Evolutionary conservation across 2,797 vertebrate genomes (phyloP).

Genomic region (Dipus sagitta): DNA sequence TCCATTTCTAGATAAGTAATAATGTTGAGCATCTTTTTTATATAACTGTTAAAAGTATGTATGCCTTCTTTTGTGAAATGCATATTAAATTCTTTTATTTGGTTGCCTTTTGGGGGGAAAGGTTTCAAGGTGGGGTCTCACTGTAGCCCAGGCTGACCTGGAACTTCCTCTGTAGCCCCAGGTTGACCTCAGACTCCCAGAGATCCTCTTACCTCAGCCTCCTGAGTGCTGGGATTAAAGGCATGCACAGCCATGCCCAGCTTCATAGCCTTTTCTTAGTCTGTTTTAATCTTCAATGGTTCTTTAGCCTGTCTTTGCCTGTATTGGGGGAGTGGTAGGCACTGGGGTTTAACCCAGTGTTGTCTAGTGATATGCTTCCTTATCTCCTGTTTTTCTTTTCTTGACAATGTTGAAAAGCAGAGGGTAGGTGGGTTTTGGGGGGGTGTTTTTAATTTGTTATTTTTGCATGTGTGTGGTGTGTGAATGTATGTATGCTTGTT

Average conservation of each 20-base stretch:
- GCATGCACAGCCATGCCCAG: too few relatives aligned
- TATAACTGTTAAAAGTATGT: neutral
- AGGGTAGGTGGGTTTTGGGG: neutral
- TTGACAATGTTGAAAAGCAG: conserved; percentile 31
- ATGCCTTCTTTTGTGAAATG: conserved; percentile 12
- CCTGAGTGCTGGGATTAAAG: too few relatives aligned
- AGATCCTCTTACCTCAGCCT: too few relatives aligned
- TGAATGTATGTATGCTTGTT: too few relatives aligned
- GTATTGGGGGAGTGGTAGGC: neutral
- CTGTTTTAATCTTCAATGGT: conserved; percentile 36
- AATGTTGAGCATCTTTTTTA: neutral
- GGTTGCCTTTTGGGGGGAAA: neutral
- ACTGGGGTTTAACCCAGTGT: neutral
- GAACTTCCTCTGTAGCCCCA: too few relatives aligned
- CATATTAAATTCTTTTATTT: neutral
- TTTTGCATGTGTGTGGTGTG: too few relatives aligned
- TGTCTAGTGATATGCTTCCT: neutral
- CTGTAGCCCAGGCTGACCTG: too few relatives aligned
- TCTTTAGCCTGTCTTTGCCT: neutral
- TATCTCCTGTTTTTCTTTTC: neutral
- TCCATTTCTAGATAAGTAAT: conserved; percentile 1
- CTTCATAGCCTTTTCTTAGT: neutral
- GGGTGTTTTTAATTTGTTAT: too few relatives aligned
- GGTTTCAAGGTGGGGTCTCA: too few relatives aligned
- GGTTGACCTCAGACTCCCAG: too few relatives aligned